Percentiles rank a stretch among this genome's conserved stretches.
These are phyloP conservation scores for Psammodynastes pulverulentus DNA, from an alignment of 2,113 vertebrate species.

Conservation along the genomic window DNA sequence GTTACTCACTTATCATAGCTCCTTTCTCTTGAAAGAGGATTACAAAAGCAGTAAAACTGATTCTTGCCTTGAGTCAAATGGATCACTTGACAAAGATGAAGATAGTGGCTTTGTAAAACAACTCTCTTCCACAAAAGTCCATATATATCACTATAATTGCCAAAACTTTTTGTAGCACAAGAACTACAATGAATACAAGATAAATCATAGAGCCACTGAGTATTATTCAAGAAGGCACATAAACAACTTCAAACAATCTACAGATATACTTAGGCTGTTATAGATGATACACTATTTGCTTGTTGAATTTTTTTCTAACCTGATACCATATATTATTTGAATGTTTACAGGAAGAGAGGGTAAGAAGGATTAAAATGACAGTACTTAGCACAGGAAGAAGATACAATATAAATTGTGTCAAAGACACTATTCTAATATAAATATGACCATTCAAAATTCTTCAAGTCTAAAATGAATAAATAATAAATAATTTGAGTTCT, in stretches of 20 bases:
- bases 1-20: background rate
- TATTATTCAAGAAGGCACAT: background rate
- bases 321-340: background rate
- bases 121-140: background rate
- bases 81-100: background rate
- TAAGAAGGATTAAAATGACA: background rate
- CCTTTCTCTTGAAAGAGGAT: background rate
- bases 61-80: background rate
- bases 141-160: background rate
- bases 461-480: background rate
- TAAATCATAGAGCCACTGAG: background rate
- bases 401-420: background rate
- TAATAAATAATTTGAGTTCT: background rate
- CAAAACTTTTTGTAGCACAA: background rate
- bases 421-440: background rate
- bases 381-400: background rate
- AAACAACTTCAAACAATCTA: background rate
- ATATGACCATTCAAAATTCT: background rate
- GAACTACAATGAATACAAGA: background rate
- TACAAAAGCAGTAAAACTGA: background rate
- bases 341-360: background rate
- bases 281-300: background rate
- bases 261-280: background rate
- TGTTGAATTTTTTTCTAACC: background rate
- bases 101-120: background rate